Conservation (phyloP, 2,888 invertebrate genomes). For the Thymelicus lineola region DNA sequence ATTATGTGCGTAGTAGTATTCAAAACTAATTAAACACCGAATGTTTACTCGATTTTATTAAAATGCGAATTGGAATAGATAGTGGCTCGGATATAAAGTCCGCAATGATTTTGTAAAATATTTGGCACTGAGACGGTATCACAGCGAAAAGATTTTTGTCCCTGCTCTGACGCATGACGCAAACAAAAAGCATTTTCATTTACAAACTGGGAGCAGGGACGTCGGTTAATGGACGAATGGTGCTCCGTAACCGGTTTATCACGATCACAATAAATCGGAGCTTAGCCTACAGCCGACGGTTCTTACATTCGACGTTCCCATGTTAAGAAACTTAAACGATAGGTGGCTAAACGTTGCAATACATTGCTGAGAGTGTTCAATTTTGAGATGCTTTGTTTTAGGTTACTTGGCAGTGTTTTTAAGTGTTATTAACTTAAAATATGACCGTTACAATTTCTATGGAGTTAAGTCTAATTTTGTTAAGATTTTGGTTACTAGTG, state of each 20-base stretch:
- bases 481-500: too few relatives aligned
- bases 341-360: slow-evolving; percentile 24
- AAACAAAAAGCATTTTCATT: slow-evolving; percentile 58
- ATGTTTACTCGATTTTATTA: too few relatives aligned
- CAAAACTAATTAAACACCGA: too few relatives aligned
- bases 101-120: slow-evolving; percentile 4
- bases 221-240: slow-evolving; percentile 69
- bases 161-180: slow-evolving; percentile 41
- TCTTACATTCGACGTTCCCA: slow-evolving; percentile 58
- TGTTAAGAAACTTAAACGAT: slow-evolving; percentile 41
- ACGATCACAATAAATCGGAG: slow-evolving; percentile 73
- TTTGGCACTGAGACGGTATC: slow-evolving; percentile 4
- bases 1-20: too few relatives aligned
- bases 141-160: slow-evolving; percentile 40
- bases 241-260: slow-evolving; percentile 71
- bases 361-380: slow-evolving; percentile 5
- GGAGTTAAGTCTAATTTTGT: too few relatives aligned
- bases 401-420: too few relatives aligned
- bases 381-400: not conserved
- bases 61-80: too few relatives aligned
- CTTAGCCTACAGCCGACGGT: slow-evolving; percentile 56
- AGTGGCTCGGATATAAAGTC: not conserved
- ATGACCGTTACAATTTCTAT: too few relatives aligned
- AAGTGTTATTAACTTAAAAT: too few relatives aligned
- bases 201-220: slow-evolving; percentile 52